Evolutionary conservation across 2,797 vertebrate genomes (phyloP).

Genomic region (Calcarius lapponicus): DNA sequence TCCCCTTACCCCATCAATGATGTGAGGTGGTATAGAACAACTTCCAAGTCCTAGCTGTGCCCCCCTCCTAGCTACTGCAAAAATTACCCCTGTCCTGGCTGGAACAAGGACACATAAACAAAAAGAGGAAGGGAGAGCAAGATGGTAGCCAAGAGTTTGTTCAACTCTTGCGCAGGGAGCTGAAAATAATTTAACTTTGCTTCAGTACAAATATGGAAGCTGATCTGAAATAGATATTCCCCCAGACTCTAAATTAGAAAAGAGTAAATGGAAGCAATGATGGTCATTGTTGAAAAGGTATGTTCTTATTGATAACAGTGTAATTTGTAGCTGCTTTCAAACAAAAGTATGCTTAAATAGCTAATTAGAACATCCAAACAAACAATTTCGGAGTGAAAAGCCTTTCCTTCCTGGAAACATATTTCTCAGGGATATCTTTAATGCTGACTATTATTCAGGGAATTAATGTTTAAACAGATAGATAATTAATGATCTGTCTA

Average conservation of each 20-base stretch:
- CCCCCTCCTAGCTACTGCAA: background rate
- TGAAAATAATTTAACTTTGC: background rate
- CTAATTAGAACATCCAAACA: constrained; percentile 44
- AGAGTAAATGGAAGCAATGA: constrained; percentile 1
- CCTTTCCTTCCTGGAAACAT: background rate
- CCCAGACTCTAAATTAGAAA: constrained; percentile 14
- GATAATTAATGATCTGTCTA: constrained; percentile 26
- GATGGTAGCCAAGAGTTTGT: background rate
- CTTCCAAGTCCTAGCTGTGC: background rate
- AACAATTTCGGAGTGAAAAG: constrained; percentile 12
- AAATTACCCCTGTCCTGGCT: background rate
- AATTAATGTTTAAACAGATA: constrained; percentile 25
- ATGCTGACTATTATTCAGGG: background rate
- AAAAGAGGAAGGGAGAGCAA: background rate
- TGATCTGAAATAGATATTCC: background rate
- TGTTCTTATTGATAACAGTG: constrained; percentile 13
- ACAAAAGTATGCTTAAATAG: background rate
- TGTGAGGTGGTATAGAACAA: background rate
- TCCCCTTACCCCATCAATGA: background rate
- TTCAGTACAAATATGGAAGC: background rate
- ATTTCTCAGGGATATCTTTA: constrained; percentile 15
- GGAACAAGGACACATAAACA: background rate
- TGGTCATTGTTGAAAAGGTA: background rate
- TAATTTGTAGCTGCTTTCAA: constrained; percentile 3
- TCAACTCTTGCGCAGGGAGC: background rate